These are phyloP conservation scores for Dermochelys coriacea DNA, from an alignment of 2,797 vertebrate genomes.

Conservation along the genomic window DNA sequence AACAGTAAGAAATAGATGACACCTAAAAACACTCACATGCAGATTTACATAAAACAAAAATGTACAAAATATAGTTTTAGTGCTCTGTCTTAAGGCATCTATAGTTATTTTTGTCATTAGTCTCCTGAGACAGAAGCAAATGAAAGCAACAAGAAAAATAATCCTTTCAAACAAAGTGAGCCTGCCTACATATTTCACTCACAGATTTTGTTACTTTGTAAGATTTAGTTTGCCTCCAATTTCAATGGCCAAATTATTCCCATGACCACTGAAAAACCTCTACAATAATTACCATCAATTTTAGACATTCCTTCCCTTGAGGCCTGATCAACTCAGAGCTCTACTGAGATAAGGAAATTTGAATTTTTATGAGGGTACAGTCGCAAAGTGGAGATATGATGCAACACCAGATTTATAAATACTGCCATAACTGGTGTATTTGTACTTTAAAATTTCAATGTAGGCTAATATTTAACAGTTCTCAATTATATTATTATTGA, in stretches of 20 bases:
- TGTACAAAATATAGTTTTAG: not conserved
- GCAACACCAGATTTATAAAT: not conserved
- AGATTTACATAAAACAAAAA: not conserved
- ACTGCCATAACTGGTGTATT: not conserved
- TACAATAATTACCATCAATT: not conserved
- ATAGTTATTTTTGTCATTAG: not conserved
- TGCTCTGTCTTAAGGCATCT: not conserved
- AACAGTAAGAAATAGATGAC: not conserved
- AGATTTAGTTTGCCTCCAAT: not conserved
- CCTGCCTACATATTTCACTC: not conserved
- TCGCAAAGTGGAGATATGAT: not conserved
- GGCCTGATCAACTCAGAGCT: not conserved
- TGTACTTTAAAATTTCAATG: not conserved
- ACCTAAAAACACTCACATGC: not conserved
- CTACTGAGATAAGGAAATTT: rapidly evolving
- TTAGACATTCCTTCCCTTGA: not conserved
- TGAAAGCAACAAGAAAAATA: not conserved
- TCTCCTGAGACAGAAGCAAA: not conserved
- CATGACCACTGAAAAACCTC: not conserved
- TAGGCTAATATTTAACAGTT: not conserved
- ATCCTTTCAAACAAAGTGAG: not conserved
- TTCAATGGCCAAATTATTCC: not conserved
- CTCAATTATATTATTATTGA: not conserved
- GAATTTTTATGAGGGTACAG: not conserved
- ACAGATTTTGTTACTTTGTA: not conserved